Base-by-base conservation (phyloP, 1,140 invertebrate species). In the Tribolium madens region DNA sequence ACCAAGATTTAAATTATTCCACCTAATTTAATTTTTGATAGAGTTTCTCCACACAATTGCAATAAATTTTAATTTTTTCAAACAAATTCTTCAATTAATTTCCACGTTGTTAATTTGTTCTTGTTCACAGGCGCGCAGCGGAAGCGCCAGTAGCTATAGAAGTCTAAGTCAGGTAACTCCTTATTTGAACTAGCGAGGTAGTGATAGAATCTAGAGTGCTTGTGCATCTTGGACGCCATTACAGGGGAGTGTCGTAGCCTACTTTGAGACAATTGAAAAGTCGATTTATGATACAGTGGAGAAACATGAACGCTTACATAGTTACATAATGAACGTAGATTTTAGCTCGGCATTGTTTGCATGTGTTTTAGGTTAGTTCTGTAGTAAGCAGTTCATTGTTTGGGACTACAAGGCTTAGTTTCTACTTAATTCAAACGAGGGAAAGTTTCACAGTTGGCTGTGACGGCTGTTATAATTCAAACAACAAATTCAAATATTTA, bases 141-240 rank as follows among this genome's bases (percentile, higher is more conserved):
- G 92, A 87, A 93, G 92, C 89, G 93, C 92, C 88, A 92, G 92
- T 93, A 94, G 92, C 91, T 93, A 93, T 93, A 93, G 92, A 91
- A 93, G 92, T 89, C 90, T 93, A 83, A 93, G 92, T 89, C 92
- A 93, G 92, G 92, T 93, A 93, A 91, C 3, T 33, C 3, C n/a
- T 53, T 18, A 15, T 53, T 53, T 5, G 52, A 17, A 53, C 6
- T 53, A 53, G 15, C 18, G 3, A 17, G 10, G n/a, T 64, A 64
- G 57, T 64, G n/a, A 15, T 64, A 64, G 57, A 64, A 33, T 33
- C 57, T 64, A 64, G 57, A 64, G 6, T 64, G 57, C 57, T 64
- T 64, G 57, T 57, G 52, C 52, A 57, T 57, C 52, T 21, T 57
- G 52, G 53, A 60, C 53, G 53, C 53, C 53, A 60, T 57, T 21